Evolutionary conservation across 1,140 invertebrate genomes (phyloP).

Genomic region (Drosophila rhopaloa): DNA sequence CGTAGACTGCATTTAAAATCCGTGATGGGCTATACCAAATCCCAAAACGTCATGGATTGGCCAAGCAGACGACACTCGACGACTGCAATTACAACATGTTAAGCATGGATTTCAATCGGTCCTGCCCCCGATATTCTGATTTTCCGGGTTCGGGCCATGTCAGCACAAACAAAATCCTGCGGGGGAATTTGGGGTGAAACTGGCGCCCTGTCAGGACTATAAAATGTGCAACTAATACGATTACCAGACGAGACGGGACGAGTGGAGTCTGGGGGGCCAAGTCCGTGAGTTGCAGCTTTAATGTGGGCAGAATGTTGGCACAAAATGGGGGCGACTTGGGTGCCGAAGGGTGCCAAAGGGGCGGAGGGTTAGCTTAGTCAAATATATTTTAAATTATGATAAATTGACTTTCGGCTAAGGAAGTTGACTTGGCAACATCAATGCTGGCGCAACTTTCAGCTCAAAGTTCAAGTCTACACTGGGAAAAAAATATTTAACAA

Average conservation of each 20-base stretch:
- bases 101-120: slow-evolving; percentile 46
- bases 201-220: slow-evolving; percentile 54
- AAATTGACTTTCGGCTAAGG: slow-evolving; percentile 67
- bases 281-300: slow-evolving; percentile 49
- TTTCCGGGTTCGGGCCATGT: slow-evolving; percentile 21
- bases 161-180: slow-evolving; percentile 26
- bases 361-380: slow-evolving; percentile 34
- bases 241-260: slow-evolving; percentile 51
- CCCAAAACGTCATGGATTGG: slow-evolving; percentile 22
- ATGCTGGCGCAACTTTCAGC: slow-evolving; percentile 42
- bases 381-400: slow-evolving; percentile 76
- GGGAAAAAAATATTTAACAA: too few species aligned
- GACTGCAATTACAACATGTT: slow-evolving; percentile 67
- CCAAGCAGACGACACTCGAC: slow-evolving; percentile 28
- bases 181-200: slow-evolving; percentile 10
- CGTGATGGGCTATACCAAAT: slow-evolving; percentile 15
- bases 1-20: slow-evolving; percentile 1
- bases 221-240: slow-evolving; percentile 82
- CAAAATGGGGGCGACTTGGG: not conserved
- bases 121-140: not conserved
- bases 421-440: slow-evolving; percentile 55
- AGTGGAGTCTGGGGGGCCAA: slow-evolving; percentile 1
- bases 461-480: slow-evolving; percentile 42
- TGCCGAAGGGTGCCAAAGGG: not conserved
- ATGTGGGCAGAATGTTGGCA: slow-evolving; percentile 23